Evolutionary conservation across 2,888 invertebrate species (phyloP).

Genomic region (Cryptus viduatorius): DNA sequence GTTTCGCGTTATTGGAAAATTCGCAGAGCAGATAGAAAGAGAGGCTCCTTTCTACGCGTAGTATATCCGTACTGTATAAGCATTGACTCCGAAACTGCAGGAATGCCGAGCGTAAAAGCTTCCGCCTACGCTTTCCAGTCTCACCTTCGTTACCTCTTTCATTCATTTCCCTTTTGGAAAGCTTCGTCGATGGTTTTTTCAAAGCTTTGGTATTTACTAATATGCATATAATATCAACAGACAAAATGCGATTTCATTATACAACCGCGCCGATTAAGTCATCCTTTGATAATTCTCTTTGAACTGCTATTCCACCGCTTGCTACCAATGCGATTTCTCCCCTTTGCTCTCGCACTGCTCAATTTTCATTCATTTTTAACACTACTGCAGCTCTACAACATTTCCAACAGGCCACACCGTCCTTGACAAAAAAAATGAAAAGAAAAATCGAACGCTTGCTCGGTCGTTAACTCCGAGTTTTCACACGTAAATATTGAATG

Average conservation of each 20-base stretch:
- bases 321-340: not conserved
- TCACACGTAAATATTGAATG: constrained; percentile 60
- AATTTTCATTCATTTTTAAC: constrained; percentile 49
- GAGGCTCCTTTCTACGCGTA: constrained; percentile 24
- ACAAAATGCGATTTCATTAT: not conserved
- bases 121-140: constrained; percentile 16
- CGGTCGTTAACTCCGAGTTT: constrained; percentile 52
- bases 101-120: not conserved
- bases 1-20: constrained; percentile 69
- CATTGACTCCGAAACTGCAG: constrained; percentile 31
- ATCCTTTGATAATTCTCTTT: not conserved
- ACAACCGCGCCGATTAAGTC: not conserved
- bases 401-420: not conserved
- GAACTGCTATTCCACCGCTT: not conserved
- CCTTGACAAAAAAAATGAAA: constrained; percentile 33
- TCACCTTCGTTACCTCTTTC: constrained; percentile 30
- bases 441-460: constrained; percentile 30
- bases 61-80: constrained; percentile 17
- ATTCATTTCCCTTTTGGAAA: not conserved
- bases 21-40: constrained; percentile 33
- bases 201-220: not conserved
- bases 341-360: constrained; percentile 4
- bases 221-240: too few species aligned
- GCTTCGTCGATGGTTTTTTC: not conserved
- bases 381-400: not conserved